Percentiles rank a stretch among this genome's conserved stretches.
These are phyloP conservation scores for Oncorhynchus keta DNA, from an alignment of 2,113 vertebrate genomes.

Conservation along the genomic window DNA sequence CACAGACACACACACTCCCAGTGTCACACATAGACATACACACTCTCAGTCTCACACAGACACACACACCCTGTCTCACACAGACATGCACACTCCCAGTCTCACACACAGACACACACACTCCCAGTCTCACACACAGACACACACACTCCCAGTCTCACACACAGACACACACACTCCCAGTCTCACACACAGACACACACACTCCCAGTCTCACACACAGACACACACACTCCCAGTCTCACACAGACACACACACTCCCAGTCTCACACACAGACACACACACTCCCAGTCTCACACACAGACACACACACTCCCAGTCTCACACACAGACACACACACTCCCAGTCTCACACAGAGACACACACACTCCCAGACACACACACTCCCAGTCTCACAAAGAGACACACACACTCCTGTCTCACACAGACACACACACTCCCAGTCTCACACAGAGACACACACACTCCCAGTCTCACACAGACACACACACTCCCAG, in stretches of 20 bases:
- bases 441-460: background rate
- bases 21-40: background rate
- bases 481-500: background rate
- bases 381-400: too few species aligned
- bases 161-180: too few species aligned
- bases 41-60: background rate
- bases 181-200: background rate
- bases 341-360: background rate
- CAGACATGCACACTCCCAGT: background rate
- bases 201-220: background rate
- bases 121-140: too few species aligned
- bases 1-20: too few species aligned
- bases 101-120: background rate
- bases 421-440: too few species aligned
- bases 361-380: background rate
- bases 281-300: too few species aligned
- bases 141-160: too few species aligned
- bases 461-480: too few species aligned
- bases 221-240: conserved; percentile 11
- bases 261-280: background rate
- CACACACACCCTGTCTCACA: background rate
- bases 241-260: background rate
- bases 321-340: too few species aligned
- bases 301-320: background rate
- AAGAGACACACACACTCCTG: too few species aligned